A percentile compares a stretch with the other conserved stretches of the same genome.
Conservation (phyloP, 2,888 invertebrate species). For the Hyposoter didymator region DNA sequence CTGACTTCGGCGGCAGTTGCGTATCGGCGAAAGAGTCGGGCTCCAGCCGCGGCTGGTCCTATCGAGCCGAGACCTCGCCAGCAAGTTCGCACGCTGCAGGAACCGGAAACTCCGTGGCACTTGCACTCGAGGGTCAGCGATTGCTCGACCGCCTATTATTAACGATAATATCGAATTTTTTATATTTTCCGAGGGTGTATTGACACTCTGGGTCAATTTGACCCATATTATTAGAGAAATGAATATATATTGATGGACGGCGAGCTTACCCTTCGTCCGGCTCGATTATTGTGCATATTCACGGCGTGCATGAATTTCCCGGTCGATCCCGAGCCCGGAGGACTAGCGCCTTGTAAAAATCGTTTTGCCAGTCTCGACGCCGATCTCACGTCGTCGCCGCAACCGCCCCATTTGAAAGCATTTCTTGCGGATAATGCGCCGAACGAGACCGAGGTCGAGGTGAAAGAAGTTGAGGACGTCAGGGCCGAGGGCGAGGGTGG, state of each 20-base stretch:
- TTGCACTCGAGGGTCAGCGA: constrained; percentile 89
- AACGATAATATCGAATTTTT: not conserved
- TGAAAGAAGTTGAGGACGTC: constrained; percentile 78
- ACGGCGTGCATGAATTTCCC: constrained; percentile 87
- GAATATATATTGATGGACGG: not conserved
- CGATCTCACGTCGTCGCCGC: constrained; percentile 92
- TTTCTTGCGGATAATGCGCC: constrained; percentile 84
- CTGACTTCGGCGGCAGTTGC: constrained; percentile 85
- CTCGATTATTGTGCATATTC: constrained; percentile 91
- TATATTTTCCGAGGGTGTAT: not conserved
- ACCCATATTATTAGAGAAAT: not conserved
- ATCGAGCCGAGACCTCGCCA: constrained; percentile 88
- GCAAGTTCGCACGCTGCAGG: constrained; percentile 93
- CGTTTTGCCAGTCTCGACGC: constrained; percentile 90
- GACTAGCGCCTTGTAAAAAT: constrained; percentile 88
- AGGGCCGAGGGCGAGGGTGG: constrained; percentile 84
- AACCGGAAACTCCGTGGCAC: constrained; percentile 94
- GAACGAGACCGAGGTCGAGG: constrained; percentile 77
- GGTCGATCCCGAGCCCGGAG: constrained; percentile 78
- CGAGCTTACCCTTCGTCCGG: constrained; percentile 89
- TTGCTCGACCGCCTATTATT: constrained; percentile 87
- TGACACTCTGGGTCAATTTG: too few species aligned
- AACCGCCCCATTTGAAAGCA: constrained; percentile 94
- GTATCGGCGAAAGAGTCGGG: constrained; percentile 87
- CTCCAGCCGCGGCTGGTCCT: constrained; percentile 86